These are phyloP conservation scores for Rhabdophis nuchalis DNA, from an alignment of 2,797 vertebrate genomes.

Conservation along the genomic window DNA sequence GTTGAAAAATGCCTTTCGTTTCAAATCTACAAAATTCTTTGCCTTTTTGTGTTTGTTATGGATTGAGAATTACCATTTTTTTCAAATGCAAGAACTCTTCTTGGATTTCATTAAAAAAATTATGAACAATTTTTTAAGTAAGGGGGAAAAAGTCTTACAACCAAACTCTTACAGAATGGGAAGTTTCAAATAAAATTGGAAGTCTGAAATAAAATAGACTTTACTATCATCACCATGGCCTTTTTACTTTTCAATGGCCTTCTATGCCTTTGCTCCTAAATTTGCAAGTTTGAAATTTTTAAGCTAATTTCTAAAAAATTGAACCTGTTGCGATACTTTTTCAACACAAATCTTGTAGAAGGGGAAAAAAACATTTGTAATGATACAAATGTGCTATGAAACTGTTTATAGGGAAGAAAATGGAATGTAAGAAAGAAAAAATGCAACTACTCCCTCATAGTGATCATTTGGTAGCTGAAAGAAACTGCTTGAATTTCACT, in stretches of 20 bases:
- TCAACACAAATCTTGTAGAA: neutral
- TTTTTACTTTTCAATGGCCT: no score
- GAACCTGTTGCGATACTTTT: neutral
- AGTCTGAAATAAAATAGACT: neutral
- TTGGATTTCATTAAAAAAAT: neutral
- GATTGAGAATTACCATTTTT: neutral
- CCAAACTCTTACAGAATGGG: neutral
- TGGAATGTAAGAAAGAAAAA: neutral
- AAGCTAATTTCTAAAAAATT: neutral
- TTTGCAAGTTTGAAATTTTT: constrained; percentile 4
- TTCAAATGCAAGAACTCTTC: neutral
- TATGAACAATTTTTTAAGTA: neutral
- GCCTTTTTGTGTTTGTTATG: neutral
- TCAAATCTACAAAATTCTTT: neutral
- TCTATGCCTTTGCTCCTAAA: constrained; percentile 2
- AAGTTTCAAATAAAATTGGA: neutral
- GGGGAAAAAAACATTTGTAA: neutral
- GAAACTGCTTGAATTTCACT: neutral
- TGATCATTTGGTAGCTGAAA: constrained; percentile 21
- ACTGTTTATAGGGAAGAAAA: neutral
- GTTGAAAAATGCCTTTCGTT: neutral
- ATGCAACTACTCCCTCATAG: neutral
- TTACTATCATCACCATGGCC: neutral
- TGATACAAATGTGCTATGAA: neutral
- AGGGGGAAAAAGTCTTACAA: neutral